Conservation (phyloP, 2,113 vertebrate genomes). For the Pachypanchax playfairii region DNA sequence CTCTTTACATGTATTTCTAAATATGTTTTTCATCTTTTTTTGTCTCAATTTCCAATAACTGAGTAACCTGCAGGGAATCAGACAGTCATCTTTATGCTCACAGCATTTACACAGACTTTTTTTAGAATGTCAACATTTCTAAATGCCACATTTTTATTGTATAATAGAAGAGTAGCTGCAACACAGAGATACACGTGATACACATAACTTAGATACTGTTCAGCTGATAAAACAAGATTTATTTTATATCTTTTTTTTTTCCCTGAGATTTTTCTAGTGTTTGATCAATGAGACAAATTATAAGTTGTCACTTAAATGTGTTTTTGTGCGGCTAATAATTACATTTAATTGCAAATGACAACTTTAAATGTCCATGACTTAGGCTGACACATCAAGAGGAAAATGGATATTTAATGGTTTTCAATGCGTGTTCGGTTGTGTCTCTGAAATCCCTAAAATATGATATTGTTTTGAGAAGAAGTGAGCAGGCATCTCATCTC, state of each 20-base stretch:
- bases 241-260: too few species aligned
- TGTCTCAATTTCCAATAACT: slow-evolving; percentile 1
- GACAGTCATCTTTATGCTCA: neutral
- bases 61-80: neutral
- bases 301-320: neutral
- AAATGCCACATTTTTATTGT: neutral
- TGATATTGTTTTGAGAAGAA: slow-evolving; percentile 69
- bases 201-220: neutral
- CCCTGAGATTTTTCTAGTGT: too few species aligned
- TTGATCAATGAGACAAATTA: neutral
- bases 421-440: slow-evolving; percentile 28
- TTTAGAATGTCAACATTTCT: neutral
- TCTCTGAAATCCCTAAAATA: slow-evolving; percentile 40
- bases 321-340: slow-evolving; percentile 27
- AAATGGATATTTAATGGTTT: slow-evolving; percentile 66
- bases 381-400: slow-evolving; percentile 42
- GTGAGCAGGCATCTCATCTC: slow-evolving; percentile 40
- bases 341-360: slow-evolving; percentile 43
- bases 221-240: too few species aligned
- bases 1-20: too few species aligned
- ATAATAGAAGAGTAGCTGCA: neutral
- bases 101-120: neutral
- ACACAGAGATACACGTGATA: neutral
- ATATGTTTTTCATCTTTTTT: neutral
- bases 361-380: slow-evolving; percentile 55